Conservation (phyloP, 2,113 vertebrate genomes). For the Cercopithecus mona region DNA sequence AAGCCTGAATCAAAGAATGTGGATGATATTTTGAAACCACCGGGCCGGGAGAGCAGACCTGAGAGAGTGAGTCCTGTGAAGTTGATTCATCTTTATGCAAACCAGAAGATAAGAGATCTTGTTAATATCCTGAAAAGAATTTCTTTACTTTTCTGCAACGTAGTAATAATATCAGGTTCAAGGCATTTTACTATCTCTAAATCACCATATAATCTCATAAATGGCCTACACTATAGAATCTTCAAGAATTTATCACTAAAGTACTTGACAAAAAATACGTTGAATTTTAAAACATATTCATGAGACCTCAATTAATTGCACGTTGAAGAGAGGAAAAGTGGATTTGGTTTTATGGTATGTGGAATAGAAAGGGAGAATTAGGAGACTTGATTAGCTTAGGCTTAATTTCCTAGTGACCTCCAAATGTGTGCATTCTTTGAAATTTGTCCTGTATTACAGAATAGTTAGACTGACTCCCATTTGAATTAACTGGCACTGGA, state of each 20-base stretch:
- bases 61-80: constrained; percentile 89
- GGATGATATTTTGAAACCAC: constrained; percentile 96
- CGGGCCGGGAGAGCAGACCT: constrained; percentile 93
- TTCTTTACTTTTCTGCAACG: constrained; percentile 10
- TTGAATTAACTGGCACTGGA: constrained; percentile 1
- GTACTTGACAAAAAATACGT: background rate
- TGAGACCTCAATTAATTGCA: background rate
- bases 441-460: constrained; percentile 11
- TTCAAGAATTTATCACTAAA: constrained; percentile 16
- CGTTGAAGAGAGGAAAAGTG: constrained; percentile 28
- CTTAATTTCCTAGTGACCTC: constrained; percentile 36
- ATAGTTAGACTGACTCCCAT: background rate
- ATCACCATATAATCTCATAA: background rate
- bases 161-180: constrained; percentile 12
- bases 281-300: constrained; percentile 10
- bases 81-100: constrained; percentile 27
- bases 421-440: constrained; percentile 12
- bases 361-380: constrained; percentile 30
- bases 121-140: background rate
- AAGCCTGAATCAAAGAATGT: constrained; percentile 98
- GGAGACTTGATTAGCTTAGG: background rate
- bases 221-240: background rate
- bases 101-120: background rate
- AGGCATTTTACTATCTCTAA: background rate
- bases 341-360: constrained; percentile 16